phyloP scores from a whole-genome alignment of 2,888 invertebrate genomes.

The Tenthredo scrophulariae region DNA sequence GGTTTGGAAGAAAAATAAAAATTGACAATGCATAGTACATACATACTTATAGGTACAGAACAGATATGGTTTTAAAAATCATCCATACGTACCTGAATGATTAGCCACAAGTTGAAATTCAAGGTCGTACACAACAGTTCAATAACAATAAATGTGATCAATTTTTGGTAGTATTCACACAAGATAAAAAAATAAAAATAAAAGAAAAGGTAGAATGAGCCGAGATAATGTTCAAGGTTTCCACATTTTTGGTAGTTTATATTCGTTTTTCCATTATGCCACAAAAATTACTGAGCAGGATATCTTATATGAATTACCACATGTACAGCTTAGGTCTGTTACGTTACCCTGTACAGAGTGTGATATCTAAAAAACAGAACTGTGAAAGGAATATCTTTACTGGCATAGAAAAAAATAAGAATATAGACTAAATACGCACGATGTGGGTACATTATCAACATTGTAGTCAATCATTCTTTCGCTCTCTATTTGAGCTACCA shows the following conservation, averaged over 20 bases:
- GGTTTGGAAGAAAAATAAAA: not conserved
- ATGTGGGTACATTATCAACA: not conserved
- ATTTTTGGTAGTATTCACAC: not conserved
- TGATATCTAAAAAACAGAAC: too few species aligned
- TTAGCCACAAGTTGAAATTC: slow-evolving; percentile 53
- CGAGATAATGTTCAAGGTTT: not conserved
- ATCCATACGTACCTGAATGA: slow-evolving; percentile 29
- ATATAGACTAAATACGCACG: not conserved
- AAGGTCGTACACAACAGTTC: slow-evolving; percentile 53
- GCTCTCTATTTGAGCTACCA: not conserved
- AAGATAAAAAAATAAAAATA: too few species aligned
- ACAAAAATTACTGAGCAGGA: not conserved
- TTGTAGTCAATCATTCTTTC: not conserved
- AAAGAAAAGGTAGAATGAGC: not conserved
- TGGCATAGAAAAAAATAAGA: not conserved
- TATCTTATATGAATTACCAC: not conserved
- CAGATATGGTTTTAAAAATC: slow-evolving; percentile 14
- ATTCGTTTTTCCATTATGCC: not conserved
- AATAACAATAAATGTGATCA: not conserved
- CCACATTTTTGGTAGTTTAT: not conserved
- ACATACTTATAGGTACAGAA: slow-evolving; percentile 2
- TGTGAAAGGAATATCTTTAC: too few species aligned
- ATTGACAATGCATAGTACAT: slow-evolving; percentile 29
- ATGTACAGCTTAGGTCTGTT: not conserved
- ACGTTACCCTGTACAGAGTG: not conserved